Percentiles rank a stretch among this genome's conserved stretches.
Conservation (phyloP, 2,888 invertebrate species). For the Sminthurides aquaticus region DNA sequence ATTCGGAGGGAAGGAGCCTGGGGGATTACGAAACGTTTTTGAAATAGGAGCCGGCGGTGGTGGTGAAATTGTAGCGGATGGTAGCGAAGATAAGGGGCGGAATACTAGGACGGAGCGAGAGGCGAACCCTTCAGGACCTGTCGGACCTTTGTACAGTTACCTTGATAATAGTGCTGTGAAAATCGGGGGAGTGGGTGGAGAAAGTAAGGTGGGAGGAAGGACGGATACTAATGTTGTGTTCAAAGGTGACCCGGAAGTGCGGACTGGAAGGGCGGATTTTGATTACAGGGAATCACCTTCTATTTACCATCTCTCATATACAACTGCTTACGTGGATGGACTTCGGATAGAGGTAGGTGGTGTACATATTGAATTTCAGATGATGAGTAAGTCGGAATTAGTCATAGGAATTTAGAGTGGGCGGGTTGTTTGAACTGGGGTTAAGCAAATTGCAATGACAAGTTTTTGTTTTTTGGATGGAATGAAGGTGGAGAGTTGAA, state of each 20-base stretch:
- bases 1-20: not conserved
- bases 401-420: too few relatives aligned
- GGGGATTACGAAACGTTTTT: not conserved
- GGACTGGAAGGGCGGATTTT: not conserved
- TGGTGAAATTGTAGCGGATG: not conserved
- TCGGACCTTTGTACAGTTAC: not conserved
- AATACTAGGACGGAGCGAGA: too few relatives aligned
- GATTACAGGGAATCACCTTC: not conserved
- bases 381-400: too few relatives aligned
- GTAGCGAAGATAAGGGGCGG: not conserved
- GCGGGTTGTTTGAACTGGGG: too few relatives aligned
- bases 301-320: constrained; percentile 23
- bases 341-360: constrained; percentile 37
- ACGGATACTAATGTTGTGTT: not conserved
- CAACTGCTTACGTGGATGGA: constrained; percentile 36
- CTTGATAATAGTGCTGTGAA: not conserved
- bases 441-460: too few relatives aligned
- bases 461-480: too few relatives aligned
- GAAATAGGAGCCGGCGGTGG: too few relatives aligned
- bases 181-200: not conserved
- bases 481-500: too few relatives aligned
- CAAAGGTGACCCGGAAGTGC: not conserved
- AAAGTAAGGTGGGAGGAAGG: not conserved
- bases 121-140: not conserved
- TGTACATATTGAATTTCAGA: too few relatives aligned